Base-by-base conservation (phyloP, 2,888 invertebrate genomes). In the Eupelmus urozonus region DNA sequence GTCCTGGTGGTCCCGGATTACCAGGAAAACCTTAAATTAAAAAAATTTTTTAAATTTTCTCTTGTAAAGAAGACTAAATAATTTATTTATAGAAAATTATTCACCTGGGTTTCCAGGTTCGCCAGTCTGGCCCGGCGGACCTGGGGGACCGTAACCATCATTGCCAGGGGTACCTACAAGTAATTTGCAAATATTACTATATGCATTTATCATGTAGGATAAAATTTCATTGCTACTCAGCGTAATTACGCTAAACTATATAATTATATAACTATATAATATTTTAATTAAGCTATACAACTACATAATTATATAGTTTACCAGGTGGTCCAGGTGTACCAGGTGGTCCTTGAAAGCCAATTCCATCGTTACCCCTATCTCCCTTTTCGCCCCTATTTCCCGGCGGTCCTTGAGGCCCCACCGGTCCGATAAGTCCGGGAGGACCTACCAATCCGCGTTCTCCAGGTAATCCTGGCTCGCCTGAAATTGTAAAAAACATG, bases 361-460 rank as follows among this genome's bases (percentile, higher is more conserved):
- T 5, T 18, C 66, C 66, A 11, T 53, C 66, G 29, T 11, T 29
- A 29, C 51, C 49, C 42, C 29, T 66, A 2, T 66, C 66, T 1
- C 66, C 66, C 18, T 66, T 51, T 66, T 51, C 66, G 27, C 66
- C 51, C 51, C 20, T 29, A 29, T 51, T 23, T 29, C 66, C 66
- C 4, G 66, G 29, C 7, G 66, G 29, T 20, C 66, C 66, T 34
- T 51, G 51, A 2, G 16, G 29, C 0, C 66, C 66, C 20, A 66
- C 13, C 13, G 66, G 66, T 3, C 66, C 66, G 27, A 9, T 0
- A 29, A 29, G 5, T 51, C 66, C 66, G 23, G 66, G 51, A 29
- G 27, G 66, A 29, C 51, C 66, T 3, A 29, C 18, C 11, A 13
- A 16, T 18, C 66, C 66, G 13, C 29, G 66, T 7, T 66, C 29